Percentiles rank a stretch among this genome's conserved stretches.
Conservation (phyloP, 2,113 vertebrate genomes). For the Ammodytes dubius region DNA sequence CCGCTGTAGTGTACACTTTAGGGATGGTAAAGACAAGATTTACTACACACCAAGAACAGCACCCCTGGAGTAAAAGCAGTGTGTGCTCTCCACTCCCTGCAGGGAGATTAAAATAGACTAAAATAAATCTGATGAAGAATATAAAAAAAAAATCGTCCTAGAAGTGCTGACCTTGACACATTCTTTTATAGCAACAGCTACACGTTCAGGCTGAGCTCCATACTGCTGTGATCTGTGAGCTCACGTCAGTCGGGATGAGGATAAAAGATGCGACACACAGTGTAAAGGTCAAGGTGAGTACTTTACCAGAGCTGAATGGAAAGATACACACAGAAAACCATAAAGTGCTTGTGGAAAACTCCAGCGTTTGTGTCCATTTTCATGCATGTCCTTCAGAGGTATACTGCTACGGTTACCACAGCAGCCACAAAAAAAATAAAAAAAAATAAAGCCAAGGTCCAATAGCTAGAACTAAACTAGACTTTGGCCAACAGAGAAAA, state of each 20-base stretch:
- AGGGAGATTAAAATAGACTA: conserved; percentile 55
- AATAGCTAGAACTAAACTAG: not conserved
- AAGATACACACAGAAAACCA: conserved; percentile 26
- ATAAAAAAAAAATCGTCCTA: conserved; percentile 16
- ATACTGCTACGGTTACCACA: not conserved
- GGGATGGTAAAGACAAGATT: conserved; percentile 17
- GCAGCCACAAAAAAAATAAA: not conserved
- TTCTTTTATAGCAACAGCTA: conserved; percentile 7
- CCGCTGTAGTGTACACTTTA: not conserved
- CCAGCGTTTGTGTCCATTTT: not conserved
- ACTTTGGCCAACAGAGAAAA: not conserved
- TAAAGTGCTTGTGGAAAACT: not conserved
- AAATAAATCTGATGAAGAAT: conserved; percentile 41
- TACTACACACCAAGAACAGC: conserved; percentile 21
- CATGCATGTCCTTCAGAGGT: conserved; percentile 7
- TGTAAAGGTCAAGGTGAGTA: conserved; percentile 46
- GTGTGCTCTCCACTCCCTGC: conserved; percentile 7
- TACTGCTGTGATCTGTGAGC: conserved; percentile 6
- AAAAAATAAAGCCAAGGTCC: not conserved
- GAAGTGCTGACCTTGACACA: conserved; percentile 43
- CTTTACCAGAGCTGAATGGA: conserved; percentile 28
- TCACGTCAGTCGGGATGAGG: not conserved
- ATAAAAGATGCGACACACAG: conserved; percentile 45
- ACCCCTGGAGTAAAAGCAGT: conserved; percentile 34
- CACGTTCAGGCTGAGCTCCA: conserved; percentile 8